Base-by-base conservation (phyloP, 2,797 vertebrate species). In the Eulemur rubriventer region DNA sequence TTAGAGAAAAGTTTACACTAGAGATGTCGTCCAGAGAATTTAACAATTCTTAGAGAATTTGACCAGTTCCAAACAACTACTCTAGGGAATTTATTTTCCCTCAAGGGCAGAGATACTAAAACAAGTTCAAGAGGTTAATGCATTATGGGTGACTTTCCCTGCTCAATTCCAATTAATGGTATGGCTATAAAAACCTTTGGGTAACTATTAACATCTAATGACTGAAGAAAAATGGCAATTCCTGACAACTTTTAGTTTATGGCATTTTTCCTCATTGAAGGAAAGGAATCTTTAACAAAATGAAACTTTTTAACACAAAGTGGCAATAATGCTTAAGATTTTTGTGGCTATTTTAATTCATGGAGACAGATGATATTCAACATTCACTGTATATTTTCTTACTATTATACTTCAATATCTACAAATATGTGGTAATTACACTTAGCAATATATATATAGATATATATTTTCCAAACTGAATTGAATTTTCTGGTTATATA, bases 201-300 rank as follows among this genome's bases (percentile, higher is more conserved):
- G 35, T 94, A 81, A 88, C 89, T 89, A 85, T 95, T 97, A 92
- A 76, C 38, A 94, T 95, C 89, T 93, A 94, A 92, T 75, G 86
- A 89, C 41, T 69, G 43, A 70, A 72, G 33, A 94, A 92, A 41
- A 95, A 91, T 67, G 35, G 46, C 70, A 86, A 93, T 92, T 93
- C 65, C 33, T 17, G 65, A 69, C 70, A 92, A 94, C 35, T 95
- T 95, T 88, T 50, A 70, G 30, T 65, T 89, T 65, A 87, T 17
- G n/a, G 13, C 6, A 85, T 48, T 94, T 94, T 78, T 81, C 43
- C 20, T 17, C 75, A 72, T n/a, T 20, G 16, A 89, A 94, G 41
- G 50, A 89, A 17, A 91, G 20, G 12, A 93, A 73, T 73, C 20
- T 94, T 90, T 88, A 78, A 84, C 2, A 72, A 91, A 85, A 26